Evolutionary conservation across 2,113 vertebrate genomes (phyloP).

Genomic region (Phyllostomus hastatus): DNA sequence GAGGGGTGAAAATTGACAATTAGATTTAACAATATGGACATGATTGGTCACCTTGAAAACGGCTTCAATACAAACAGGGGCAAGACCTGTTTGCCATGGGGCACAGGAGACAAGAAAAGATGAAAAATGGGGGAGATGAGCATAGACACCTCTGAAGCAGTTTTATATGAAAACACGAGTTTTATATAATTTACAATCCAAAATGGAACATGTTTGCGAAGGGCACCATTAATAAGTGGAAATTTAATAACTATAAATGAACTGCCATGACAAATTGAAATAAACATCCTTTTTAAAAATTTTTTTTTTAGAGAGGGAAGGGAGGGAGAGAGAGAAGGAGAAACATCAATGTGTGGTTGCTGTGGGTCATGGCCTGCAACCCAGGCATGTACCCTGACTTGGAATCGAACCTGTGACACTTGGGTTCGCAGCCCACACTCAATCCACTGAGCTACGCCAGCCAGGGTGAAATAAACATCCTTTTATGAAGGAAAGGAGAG

Average conservation of each 20-base stretch:
- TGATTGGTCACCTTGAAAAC: background rate
- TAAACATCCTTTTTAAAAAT: too few relatives aligned
- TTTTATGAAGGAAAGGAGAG: background rate
- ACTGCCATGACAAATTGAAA: background rate
- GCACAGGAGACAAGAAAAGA: background rate
- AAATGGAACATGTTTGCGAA: slow-evolving; percentile 47
- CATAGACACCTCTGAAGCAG: background rate
- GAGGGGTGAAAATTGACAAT: background rate
- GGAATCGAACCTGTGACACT: too few relatives aligned
- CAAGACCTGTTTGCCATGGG: background rate
- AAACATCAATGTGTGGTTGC: too few relatives aligned
- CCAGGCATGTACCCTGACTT: too few relatives aligned
- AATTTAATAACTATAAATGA: slow-evolving; percentile 18
- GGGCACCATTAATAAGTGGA: slow-evolving; percentile 48
- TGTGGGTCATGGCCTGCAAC: too few relatives aligned
- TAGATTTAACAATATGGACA: background rate
- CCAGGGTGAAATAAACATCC: background rate
- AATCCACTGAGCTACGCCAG: too few relatives aligned
- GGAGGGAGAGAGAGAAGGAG: too few relatives aligned
- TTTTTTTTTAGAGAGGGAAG: too few relatives aligned
- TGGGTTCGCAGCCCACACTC: too few relatives aligned
- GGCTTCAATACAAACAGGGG: background rate
- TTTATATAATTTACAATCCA: background rate
- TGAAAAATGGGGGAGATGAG: background rate
- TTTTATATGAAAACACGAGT: background rate